Evolutionary conservation across 2,113 vertebrate genomes (phyloP).

Genomic region (Butorides virescens): DNA sequence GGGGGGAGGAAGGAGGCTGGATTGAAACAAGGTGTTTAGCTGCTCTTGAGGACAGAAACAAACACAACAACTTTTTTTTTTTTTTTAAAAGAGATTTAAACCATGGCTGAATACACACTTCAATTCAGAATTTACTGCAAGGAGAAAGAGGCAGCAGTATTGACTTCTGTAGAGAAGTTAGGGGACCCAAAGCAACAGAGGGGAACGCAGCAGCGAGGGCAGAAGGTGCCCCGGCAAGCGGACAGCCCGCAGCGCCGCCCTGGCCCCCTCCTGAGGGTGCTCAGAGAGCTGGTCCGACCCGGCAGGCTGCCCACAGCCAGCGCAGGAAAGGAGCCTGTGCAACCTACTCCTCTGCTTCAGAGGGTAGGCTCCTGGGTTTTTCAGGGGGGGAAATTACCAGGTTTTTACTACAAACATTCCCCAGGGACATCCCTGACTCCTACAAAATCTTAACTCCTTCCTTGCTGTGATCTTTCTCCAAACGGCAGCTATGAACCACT

Average conservation of each 20-base stretch:
- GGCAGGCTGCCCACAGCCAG: neutral
- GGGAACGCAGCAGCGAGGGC: neutral
- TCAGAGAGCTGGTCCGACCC: neutral
- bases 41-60: neutral
- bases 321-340: neutral
- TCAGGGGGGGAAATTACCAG: neutral
- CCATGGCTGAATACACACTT: neutral
- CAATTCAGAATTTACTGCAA: neutral
- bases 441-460: neutral
- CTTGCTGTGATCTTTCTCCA: neutral
- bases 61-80: neutral
- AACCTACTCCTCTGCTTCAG: neutral
- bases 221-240: neutral
- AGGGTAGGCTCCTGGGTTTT: neutral
- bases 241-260: neutral
- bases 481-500: neutral
- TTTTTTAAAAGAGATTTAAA: neutral
- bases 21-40: neutral
- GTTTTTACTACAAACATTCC: neutral
- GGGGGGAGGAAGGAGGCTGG: neutral
- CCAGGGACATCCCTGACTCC: neutral
- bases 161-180: neutral
- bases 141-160: neutral
- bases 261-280: rapidly evolving
- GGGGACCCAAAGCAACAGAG: neutral